Evolutionary conservation across 2,888 invertebrate genomes (phyloP), one percentile per base, ranked within the genome.

Genomic region (Cephalotes varians): DNA sequence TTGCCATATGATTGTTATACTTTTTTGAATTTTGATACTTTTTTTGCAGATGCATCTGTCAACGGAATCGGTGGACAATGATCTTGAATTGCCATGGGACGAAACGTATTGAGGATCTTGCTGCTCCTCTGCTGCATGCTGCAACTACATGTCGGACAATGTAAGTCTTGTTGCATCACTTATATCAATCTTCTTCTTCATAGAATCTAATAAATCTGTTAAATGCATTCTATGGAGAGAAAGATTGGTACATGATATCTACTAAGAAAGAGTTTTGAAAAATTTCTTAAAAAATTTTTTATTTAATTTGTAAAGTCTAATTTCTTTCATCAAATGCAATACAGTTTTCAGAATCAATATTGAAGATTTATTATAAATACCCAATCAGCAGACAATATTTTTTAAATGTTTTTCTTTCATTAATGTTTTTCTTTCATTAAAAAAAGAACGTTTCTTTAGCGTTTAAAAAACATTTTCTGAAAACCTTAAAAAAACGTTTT

Each of bases 61-160:
- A 91, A 90, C 77, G 86, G 85, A 87, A 85, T 81, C 89, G 90
- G 85, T 93, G 88, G 90, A 92, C 92, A 93, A 93, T 92, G 93
- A 92, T 90, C 89, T 92, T 90, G 91, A 89, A 91, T 88, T 90
- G 92, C 91, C 91, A 94, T 94, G 94, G 92, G 91, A 87, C 88
- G 88, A 89, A 89, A 91, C 88, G 85, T 92, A 88, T 89, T 90
- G 86, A 92, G 89, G 88, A 89, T 93, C 85, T 85, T 93, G 82
- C 86, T 88, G 51, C 86, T 92, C 67, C 86, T 92, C 79, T 92
- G 88, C 86, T 92, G 88, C 84, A 87, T 89, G 83, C 76, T 92
- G 85, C 91, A 90, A 82, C 85, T 85, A 67, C 82, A 85, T 72
- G 82, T 88, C 49, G 93, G 91, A 77, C 94, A 94, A 87, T 82